Conservation (phyloP, 2,113 vertebrate species). For the Zapornia atra region DNA sequence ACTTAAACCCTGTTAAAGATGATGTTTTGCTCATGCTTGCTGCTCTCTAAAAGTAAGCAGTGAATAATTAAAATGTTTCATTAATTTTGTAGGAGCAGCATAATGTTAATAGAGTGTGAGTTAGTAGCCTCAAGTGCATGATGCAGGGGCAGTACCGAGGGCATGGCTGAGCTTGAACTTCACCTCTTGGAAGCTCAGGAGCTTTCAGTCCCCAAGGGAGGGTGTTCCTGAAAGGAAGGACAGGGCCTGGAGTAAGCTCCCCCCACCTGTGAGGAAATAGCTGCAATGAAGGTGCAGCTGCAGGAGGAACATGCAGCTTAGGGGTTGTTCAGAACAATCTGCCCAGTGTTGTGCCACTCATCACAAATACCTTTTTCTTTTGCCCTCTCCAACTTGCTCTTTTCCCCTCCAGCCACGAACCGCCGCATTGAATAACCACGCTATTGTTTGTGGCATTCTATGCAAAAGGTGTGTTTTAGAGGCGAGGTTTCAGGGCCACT, state of each 20-base stretch:
- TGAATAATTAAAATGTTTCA: not conserved
- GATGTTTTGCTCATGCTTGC: not conserved
- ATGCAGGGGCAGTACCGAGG: accelerated
- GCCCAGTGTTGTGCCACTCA: not conserved
- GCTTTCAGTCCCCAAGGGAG: not conserved
- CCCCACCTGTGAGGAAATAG: not conserved
- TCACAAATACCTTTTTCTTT: not conserved
- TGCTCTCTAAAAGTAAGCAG: not conserved
- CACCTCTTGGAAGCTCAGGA: not conserved
- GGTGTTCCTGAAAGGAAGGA: not conserved
- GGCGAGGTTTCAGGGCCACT: not conserved
- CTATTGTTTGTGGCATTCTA: not conserved
- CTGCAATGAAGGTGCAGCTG: not conserved
- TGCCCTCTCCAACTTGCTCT: not conserved
- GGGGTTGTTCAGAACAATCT: not conserved
- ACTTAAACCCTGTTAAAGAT: not conserved
- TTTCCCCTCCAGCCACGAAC: not conserved
- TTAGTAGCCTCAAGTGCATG: accelerated
- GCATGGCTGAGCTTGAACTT: not conserved
- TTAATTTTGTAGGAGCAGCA: not conserved
- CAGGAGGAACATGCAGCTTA: not conserved
- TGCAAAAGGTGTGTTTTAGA: not conserved
- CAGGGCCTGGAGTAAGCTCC: not conserved
- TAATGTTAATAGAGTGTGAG: not conserved
- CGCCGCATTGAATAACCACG: not conserved